Base-by-base conservation (phyloP, 2,888 invertebrate species). In the Pyrochroa serraticornis region DNA sequence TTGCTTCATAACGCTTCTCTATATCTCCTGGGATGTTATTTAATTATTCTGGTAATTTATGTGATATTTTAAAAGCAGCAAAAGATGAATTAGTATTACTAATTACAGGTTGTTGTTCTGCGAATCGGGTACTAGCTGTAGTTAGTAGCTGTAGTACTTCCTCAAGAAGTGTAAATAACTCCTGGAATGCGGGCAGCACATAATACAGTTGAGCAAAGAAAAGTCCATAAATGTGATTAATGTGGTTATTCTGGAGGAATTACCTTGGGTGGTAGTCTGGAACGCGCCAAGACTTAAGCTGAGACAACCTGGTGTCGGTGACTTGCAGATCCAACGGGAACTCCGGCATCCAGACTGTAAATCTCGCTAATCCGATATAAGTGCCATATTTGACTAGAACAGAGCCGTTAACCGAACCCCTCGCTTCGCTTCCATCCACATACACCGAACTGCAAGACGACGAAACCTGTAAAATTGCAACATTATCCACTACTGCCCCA, bases 321-420 rank as follows among this genome's bases (percentile, higher is more conserved):
- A 97, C 90, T 68, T 91, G 90, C 31, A 97, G 89, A 75, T 95
- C 94, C 54, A 97, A 82, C 0, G 95, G 94, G 73, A 95, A 90
- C 77, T 96, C 95, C 0, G 97, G 97, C 89, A 95, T 94, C 97
- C 97, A 97, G 1, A 97, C 96, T 10, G 92, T 92, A 77, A 96
- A 94, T 59, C 90, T 87, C 1, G 95, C 93, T 61, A 92, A 81
- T 8, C 95, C 95, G 14, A 91, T 91, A 78, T 93, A 93, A 1
- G 94, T 93, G 30, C 94, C 96, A 74, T 93, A 94, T 78, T 93
- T 93, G 47, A 96, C 95, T 48, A 95, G 86, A 32, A 97, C 92
- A 0, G 95, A 94, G 1, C 95, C 97, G 75, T 96, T 97, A 35
- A 94, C 92, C 0, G 95, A 95, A 9, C 97, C 97, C 1, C 95